Conservation (phyloP, 1,140 invertebrate genomes). For the Philotrypesis tridentata region DNA sequence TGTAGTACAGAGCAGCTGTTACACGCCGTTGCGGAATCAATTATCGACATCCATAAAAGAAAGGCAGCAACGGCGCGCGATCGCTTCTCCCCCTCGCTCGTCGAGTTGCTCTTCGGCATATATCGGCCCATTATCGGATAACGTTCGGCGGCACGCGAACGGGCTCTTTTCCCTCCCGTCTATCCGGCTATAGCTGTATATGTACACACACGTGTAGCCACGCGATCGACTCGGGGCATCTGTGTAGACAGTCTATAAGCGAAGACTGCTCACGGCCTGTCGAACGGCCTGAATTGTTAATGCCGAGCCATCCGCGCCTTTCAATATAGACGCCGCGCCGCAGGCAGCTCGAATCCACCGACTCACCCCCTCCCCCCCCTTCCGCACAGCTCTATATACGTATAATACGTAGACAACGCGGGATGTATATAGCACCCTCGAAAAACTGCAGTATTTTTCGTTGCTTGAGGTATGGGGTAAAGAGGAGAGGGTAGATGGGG, state of each 20-base stretch:
- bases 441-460: conserved; percentile 13
- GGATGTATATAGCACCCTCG: neutral
- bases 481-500: conserved; percentile 5
- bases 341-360: conserved; percentile 50
- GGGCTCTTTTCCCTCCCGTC: neutral
- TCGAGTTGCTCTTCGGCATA: neutral
- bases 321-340: conserved; percentile 65
- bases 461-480: neutral
- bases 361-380: too few relatives aligned
- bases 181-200: too few relatives aligned
- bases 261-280: conserved; percentile 39
- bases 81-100: conserved; percentile 11
- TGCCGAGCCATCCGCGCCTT: conserved; percentile 66
- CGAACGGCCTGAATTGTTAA: conserved; percentile 64
- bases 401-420: neutral
- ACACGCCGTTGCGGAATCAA: conserved; percentile 50
- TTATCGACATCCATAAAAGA: conserved; percentile 58
- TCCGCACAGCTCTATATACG: too few relatives aligned
- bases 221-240: conserved; percentile 42
- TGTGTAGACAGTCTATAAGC: neutral
- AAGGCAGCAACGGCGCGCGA: neutral
- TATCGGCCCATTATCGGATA: conserved; percentile 23
- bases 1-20: too few relatives aligned
- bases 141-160: conserved; percentile 39
- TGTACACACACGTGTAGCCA: neutral